Conservation (phyloP, 2,888 invertebrate species). For the Cabera pusaria region DNA sequence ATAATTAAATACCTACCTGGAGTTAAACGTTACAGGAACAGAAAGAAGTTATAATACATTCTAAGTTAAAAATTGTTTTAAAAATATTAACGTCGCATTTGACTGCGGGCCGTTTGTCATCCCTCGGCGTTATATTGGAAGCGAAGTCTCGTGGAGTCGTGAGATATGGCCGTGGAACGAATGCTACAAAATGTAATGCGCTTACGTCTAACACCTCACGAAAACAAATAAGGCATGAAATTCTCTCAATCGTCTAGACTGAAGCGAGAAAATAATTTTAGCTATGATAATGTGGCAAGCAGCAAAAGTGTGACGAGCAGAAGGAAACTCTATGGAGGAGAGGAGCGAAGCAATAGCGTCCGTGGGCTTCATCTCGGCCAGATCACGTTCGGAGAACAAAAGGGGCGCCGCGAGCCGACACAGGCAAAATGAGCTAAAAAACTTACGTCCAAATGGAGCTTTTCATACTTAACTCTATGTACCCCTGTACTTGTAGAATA, state of each 20-base stretch:
- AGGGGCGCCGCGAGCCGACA: conserved; percentile 64
- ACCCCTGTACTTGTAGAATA: conserved; percentile 46
- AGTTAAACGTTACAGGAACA: conserved; percentile 11
- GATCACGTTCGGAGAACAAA: conserved; percentile 80
- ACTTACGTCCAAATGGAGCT: conserved; percentile 68
- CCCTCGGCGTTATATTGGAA: conserved; percentile 59
- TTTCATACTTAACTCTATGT: conserved; percentile 69
- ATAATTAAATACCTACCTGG: conserved; percentile 25
- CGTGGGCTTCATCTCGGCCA: conserved; percentile 72
- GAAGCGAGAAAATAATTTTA: conserved; percentile 55
- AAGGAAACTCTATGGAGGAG: conserved; percentile 68
- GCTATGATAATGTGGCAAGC: conserved; percentile 56
- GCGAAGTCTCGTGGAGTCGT: conserved; percentile 56
- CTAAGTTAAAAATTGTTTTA: conserved; percentile 33
- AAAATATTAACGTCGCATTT: conserved; percentile 52
- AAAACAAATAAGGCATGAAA: conserved; percentile 60
- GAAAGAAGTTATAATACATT: conserved; percentile 20
- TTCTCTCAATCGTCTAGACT: conserved; percentile 41
- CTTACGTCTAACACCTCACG: conserved; percentile 57
- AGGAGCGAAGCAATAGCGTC: conserved; percentile 68
- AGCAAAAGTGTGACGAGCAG: conserved; percentile 60
- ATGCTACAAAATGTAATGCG: conserved; percentile 63
- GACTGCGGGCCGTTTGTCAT: conserved; percentile 61
- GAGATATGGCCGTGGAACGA: conserved; percentile 59
- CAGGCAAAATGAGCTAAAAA: conserved; percentile 65